phyloP scores from a whole-genome alignment of 2,113 vertebrate species.

The Pandion haliaetus region DNA sequence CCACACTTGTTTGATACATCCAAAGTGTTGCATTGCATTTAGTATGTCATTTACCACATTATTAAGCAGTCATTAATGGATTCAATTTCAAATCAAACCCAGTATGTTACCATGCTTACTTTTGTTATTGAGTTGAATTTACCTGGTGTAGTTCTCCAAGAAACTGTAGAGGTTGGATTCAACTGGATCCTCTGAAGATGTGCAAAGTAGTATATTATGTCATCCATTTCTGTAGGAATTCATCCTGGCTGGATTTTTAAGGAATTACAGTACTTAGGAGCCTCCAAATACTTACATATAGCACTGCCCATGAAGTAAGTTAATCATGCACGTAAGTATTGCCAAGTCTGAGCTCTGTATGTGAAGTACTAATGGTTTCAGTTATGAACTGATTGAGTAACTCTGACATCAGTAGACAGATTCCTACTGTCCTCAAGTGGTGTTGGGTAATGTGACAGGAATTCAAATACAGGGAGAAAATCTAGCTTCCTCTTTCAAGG shows the following conservation, averaged over 20 bases:
- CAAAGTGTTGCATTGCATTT: background rate
- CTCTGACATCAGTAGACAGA: background rate
- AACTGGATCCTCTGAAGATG: background rate
- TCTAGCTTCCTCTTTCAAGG: background rate
- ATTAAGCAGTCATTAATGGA: background rate
- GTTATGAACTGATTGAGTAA: background rate
- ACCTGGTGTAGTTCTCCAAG: background rate
- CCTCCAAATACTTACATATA: background rate
- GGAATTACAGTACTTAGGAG: background rate
- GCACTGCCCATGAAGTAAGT: background rate
- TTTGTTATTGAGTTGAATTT: background rate
- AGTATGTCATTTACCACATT: background rate
- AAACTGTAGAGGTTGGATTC: background rate
- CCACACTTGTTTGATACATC: background rate
- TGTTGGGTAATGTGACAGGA: background rate
- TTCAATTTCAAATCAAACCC: background rate
- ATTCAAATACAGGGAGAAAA: background rate
- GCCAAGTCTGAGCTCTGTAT: background rate
- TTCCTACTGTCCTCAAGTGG: background rate
- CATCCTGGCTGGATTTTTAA: background rate
- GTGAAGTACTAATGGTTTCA: background rate
- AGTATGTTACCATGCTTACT: background rate
- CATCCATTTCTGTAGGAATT: background rate
- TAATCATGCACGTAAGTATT: background rate
- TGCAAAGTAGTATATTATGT: background rate